Percentiles rank a stretch among this genome's conserved stretches.
These are phyloP conservation scores for Oreotrochilus melanogaster DNA, from an alignment of 2,113 vertebrate genomes.

Conservation along the genomic window DNA sequence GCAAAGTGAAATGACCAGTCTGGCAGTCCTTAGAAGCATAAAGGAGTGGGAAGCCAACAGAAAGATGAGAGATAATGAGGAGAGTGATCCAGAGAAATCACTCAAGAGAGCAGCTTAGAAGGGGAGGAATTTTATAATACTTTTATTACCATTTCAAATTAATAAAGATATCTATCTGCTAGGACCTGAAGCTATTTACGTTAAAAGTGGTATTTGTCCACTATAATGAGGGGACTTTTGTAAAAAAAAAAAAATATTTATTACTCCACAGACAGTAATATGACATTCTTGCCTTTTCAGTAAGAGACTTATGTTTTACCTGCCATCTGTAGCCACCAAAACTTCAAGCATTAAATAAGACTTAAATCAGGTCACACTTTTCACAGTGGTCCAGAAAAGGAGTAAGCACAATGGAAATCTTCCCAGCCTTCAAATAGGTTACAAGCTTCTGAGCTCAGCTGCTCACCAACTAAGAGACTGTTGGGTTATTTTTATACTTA, in stretches of 20 bases:
- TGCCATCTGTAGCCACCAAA: neutral
- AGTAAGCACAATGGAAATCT: neutral
- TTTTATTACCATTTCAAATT: neutral
- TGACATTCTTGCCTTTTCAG: neutral
- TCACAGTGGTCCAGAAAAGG: neutral
- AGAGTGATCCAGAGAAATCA: neutral
- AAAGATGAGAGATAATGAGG: neutral
- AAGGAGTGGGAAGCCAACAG: neutral
- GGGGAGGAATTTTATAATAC: neutral
- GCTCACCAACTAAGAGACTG: neutral
- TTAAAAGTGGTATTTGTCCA: neutral
- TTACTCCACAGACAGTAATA: neutral
- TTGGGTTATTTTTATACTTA: neutral
- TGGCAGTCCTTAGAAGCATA: neutral
- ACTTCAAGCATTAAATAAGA: neutral
- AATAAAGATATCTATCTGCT: neutral
- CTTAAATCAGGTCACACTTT: neutral
- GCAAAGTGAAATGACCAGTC: neutral
- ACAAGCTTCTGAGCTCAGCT: neutral
- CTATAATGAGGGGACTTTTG: neutral
- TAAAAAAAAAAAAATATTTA: neutral
- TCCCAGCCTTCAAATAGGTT: neutral
- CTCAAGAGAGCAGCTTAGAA: neutral
- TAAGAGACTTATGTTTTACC: neutral
- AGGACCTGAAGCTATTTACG: neutral